Conservation (phyloP, 1,140 invertebrate genomes). For the Schlechtendalia chinensis region DNA sequence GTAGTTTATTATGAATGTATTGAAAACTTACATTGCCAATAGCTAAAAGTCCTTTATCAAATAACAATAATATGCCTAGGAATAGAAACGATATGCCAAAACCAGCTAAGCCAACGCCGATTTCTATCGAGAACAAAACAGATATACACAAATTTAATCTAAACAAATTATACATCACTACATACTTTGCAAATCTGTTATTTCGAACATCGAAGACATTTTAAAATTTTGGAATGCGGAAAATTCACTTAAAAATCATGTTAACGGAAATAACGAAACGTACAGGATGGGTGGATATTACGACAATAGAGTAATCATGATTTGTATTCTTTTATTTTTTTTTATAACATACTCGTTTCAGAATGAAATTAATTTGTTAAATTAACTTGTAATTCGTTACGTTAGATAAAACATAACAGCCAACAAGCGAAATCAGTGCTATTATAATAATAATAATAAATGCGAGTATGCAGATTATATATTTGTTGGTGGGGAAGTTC, state of each 20-base stretch:
- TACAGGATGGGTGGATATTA: no score
- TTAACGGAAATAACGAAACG: background rate
- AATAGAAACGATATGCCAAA: conserved; percentile 96
- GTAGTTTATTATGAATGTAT: no score
- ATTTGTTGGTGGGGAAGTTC: no score
- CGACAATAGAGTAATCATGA: no score
- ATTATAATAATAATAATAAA: no score
- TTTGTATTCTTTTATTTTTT: no score
- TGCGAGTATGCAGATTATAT: no score
- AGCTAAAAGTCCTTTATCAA: conserved; percentile 96
- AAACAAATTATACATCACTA: conserved; percentile 51
- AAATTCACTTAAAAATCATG: conserved; percentile 8
- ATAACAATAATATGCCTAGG: conserved; percentile 89
- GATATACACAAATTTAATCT: conserved; percentile 1
- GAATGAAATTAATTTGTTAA: no score
- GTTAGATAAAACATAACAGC: no score
- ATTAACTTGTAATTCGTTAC: no score
- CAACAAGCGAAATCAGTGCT: no score
- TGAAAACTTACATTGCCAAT: conserved; percentile 89
- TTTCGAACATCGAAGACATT: conserved; percentile 64
- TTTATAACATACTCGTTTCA: no score
- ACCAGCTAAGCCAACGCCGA: conserved; percentile 93
- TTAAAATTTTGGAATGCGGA: background rate
- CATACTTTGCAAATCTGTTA: conserved; percentile 72
- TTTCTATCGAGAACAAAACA: conserved; percentile 68